phyloP scores from a whole-genome alignment of 2,888 invertebrate species.

The Aporophyla nigra region DNA sequence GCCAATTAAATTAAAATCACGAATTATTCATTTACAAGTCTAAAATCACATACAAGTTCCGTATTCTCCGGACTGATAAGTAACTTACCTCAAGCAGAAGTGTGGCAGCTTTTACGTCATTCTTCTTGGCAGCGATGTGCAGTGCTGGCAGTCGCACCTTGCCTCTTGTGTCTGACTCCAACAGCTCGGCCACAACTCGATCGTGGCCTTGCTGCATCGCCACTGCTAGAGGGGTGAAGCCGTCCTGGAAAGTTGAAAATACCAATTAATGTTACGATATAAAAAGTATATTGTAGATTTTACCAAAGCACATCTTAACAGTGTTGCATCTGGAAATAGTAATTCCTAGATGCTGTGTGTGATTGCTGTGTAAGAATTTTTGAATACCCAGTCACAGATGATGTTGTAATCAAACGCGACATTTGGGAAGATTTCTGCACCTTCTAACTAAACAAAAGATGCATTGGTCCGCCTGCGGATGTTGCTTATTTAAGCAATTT shows the following conservation, averaged over 20 bases:
- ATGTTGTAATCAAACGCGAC: too few species aligned
- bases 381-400: too few species aligned
- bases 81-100: conserved; percentile 94
- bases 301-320: not conserved
- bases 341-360: not conserved
- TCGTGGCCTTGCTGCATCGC: conserved; percentile 99
- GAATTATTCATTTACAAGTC: too few species aligned
- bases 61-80: too few species aligned
- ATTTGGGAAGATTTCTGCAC: too few species aligned
- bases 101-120: conserved; percentile 98
- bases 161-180: conserved; percentile 99
- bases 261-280: not conserved
- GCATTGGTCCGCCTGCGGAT: not conserved
- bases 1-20: too few species aligned
- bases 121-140: conserved; percentile 99
- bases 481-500: not conserved
- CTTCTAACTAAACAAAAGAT: not conserved
- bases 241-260: conserved; percentile 92
- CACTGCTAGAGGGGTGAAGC: conserved; percentile 99
- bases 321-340: not conserved
- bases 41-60: too few species aligned
- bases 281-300: not conserved
- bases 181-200: conserved; percentile 98
- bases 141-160: conserved; percentile 98
- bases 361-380: too few species aligned